These are phyloP conservation scores for Thereva unica DNA, from an alignment of 2,888 invertebrate genomes.

Conservation along the genomic window DNA sequence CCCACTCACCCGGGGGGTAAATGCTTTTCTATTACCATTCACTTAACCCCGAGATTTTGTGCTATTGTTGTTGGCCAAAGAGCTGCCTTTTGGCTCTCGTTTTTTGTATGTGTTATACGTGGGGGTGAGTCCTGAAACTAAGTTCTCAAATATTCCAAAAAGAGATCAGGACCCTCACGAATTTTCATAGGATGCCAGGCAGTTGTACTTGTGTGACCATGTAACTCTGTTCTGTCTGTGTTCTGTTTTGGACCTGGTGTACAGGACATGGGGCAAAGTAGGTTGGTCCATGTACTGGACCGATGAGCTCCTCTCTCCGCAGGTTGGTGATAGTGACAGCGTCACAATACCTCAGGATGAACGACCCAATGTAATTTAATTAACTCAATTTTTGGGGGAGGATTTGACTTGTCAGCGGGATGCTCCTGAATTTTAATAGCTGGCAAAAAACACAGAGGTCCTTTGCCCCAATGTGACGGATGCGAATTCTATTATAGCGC, in stretches of 20 bases:
- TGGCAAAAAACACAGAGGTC: slow-evolving; percentile 6
- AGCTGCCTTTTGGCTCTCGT: slow-evolving; percentile 18
- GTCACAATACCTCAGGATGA: slow-evolving; percentile 11
- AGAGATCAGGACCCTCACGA: too few species aligned
- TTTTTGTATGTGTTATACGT: slow-evolving; percentile 5
- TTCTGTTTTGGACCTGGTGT: too few species aligned
- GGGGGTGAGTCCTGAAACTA: background rate
- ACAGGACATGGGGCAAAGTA: too few species aligned
- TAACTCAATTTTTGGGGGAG: slow-evolving; percentile 28
- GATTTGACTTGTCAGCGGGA: slow-evolving; percentile 24
- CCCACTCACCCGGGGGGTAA: slow-evolving; percentile 43
- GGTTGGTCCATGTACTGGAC: slow-evolving; percentile 1
- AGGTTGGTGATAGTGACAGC: slow-evolving; percentile 6
- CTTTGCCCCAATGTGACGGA: slow-evolving; percentile 5
- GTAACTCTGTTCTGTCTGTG: too few species aligned
- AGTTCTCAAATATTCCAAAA: too few species aligned
- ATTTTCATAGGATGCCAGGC: too few species aligned
- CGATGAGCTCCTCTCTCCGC: background rate
- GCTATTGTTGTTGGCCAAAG: background rate
- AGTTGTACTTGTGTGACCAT: too few species aligned
- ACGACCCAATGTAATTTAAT: slow-evolving; percentile 31
- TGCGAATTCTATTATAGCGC: too few species aligned
- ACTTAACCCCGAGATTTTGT: slow-evolving; percentile 28
- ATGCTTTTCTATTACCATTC: slow-evolving; percentile 41
- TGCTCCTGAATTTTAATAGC: slow-evolving; percentile 21